Percentiles rank a stretch among this genome's conserved stretches.
Conservation (phyloP, 2,888 invertebrate genomes). For the Polydrusus cervinus region DNA sequence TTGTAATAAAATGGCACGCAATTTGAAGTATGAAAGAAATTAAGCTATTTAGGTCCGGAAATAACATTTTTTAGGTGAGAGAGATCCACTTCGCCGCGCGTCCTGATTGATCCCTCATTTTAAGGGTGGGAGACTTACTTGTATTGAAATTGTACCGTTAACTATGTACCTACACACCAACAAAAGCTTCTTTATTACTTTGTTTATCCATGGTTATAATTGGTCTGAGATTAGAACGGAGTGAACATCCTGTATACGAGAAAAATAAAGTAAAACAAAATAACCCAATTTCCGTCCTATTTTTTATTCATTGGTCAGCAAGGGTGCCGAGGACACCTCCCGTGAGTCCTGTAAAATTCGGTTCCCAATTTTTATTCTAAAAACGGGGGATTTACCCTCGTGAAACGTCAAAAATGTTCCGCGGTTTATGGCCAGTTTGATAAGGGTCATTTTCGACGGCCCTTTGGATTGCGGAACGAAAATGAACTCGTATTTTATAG, state of each 20-base stretch:
- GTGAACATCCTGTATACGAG: not conserved
- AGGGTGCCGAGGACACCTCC: constrained; percentile 35
- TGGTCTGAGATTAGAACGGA: too few relatives aligned
- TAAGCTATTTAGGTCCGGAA: too few relatives aligned
- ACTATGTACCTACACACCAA: too few relatives aligned
- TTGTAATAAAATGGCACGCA: too few relatives aligned
- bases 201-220: too few relatives aligned
- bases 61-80: too few relatives aligned
- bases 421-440: constrained; percentile 70
- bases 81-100: too few relatives aligned
- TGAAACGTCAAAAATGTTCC: constrained; percentile 69
- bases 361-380: constrained; percentile 48
- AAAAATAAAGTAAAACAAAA: constrained; percentile 2
- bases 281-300: constrained; percentile 38
- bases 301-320: constrained; percentile 50
- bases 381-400: constrained; percentile 40
- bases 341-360: constrained; percentile 44
- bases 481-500: constrained; percentile 62
- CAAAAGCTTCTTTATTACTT: too few relatives aligned
- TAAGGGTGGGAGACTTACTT: too few relatives aligned
- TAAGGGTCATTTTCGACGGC: constrained; percentile 64
- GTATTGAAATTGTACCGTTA: too few relatives aligned
- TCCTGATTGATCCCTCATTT: too few relatives aligned
- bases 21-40: too few relatives aligned
- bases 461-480: constrained; percentile 58